Base-by-base conservation (phyloP, 2,113 vertebrate genomes). In the Eurystomus gularis region DNA sequence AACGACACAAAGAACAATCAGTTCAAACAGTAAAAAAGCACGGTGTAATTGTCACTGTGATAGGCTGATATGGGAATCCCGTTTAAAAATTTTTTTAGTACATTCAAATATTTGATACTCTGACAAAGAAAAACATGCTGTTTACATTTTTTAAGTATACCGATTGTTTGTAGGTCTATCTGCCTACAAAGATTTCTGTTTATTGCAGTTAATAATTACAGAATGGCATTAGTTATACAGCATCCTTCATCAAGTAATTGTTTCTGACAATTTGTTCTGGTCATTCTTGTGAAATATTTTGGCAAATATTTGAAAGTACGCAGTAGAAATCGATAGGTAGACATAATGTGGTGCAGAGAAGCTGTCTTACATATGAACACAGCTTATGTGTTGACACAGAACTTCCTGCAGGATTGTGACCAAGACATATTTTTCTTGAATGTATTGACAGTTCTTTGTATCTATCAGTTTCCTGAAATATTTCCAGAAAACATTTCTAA, bases 41-140 rank as follows among this genome's bases (percentile, higher is more conserved):
- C 0, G 94, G 98, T 86, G 98, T 98, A 40, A 96, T 98, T 91
- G 97, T 98, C 94, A 98, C 98, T 11, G 96, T 98, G 19, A 96
- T 98, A 90, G 98, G 97, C 25, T 98, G 96, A 95, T 37, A 90
- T 81, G 68, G 66, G 44, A 76, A 75, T 33, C 6, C 5, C 5
- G 10, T 9, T 3, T 2, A 25, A 42, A 42, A 42, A 33, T 49
- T 23, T 14, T 66, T 39, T 73, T 46, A 62, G 48, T 68, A 75
- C 51, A 60, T 88, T 77, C 39, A 87, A 86, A 24, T 86, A 69
- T 96, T 94, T 93, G 81, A 83, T 90, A 82, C n/a, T 92, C 46
- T 52, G 54, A 95, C 69, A 94, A 89, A 92, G 46, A 78, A 88
- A 86, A 84, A 93, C n/a, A 31, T 18, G 9, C 7, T 89, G 97